Evolutionary conservation across 2,797 vertebrate genomes (phyloP), one percentile per base, ranked within the genome.

Genomic region (Epinephelus coioides): DNA sequence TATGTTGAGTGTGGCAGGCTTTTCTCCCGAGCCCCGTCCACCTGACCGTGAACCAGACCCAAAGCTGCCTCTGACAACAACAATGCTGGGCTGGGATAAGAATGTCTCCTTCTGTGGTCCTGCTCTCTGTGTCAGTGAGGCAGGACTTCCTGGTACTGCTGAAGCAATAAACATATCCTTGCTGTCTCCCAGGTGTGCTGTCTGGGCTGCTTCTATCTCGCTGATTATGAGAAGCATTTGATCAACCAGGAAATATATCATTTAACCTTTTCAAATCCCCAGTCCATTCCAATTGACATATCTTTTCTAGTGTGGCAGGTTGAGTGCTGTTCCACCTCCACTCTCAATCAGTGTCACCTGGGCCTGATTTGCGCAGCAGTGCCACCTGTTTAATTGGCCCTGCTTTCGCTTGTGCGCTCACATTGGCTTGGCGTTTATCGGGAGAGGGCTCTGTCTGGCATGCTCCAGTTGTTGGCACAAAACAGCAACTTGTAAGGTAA

Each of bases 11-110:
- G 2, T 14, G 46, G 53, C 74, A 71, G 69, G 53, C 65, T 73
- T 71, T 12, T 80, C 53, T 84, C 76, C 9, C 3, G 1, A 62
- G 51, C 54, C 59, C 56, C 25, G 54, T 69, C 14, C 62, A 69
- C 46, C 81, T 81, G 87, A 91, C 76, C 85, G 67, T 61, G 78
- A 82, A 80, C 53, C 40, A 1, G 25, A 82, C 69, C 78, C 19
- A 18, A 14, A 62, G 57, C 61, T 65, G 63, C 56, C 19, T 64
- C 25, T 27, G 65, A 83, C 68, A 72, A 63, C 80, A 76, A 61
- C 78, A 25, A 80, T n/a, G 53, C 73, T 5, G 57, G 30, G 21
- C 53, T 23, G 5, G 47, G 50, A 65, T 55, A 63, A 73, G 57
- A 69, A 47, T 1, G 14, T 47, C 57, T 74, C 56, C 59, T 68